Evolutionary conservation across 2,113 vertebrate species (phyloP).

Genomic region (Eupsittula cactorum): DNA sequence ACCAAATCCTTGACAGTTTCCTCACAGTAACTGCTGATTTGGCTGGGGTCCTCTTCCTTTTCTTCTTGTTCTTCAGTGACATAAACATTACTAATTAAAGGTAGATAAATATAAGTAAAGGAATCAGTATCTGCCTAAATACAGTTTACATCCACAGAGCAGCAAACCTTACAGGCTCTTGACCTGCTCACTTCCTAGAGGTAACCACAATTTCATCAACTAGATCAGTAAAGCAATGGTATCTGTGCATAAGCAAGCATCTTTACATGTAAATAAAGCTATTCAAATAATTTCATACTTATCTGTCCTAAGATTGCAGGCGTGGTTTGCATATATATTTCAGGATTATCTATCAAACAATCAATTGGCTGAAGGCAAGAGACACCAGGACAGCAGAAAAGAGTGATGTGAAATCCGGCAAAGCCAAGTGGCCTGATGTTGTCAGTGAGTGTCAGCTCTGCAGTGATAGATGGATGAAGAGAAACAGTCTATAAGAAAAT

Average conservation of each 20-base stretch:
- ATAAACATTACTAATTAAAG: background rate
- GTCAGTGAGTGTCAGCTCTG: background rate
- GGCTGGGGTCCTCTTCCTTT: background rate
- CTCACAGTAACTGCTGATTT: background rate
- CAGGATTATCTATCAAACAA: background rate
- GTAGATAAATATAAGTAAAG: background rate
- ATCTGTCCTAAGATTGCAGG: background rate
- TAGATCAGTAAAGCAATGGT: background rate
- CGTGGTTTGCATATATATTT: background rate
- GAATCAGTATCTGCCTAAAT: background rate
- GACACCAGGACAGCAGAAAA: background rate
- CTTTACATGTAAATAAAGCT: background rate
- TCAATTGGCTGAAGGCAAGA: background rate
- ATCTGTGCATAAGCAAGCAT: background rate
- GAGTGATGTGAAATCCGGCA: background rate
- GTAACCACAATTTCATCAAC: background rate
- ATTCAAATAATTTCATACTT: background rate
- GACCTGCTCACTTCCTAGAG: background rate
- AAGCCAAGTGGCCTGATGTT: background rate
- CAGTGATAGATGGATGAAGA: background rate
- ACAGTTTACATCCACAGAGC: background rate
- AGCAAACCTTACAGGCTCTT: background rate
- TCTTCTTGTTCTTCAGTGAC: background rate
- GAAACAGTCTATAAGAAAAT: background rate
- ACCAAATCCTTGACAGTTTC: background rate